Conservation (phyloP, 37 sponge, comb jelly and placozoan genomes). For the Petrosia ficiformis region DNA sequence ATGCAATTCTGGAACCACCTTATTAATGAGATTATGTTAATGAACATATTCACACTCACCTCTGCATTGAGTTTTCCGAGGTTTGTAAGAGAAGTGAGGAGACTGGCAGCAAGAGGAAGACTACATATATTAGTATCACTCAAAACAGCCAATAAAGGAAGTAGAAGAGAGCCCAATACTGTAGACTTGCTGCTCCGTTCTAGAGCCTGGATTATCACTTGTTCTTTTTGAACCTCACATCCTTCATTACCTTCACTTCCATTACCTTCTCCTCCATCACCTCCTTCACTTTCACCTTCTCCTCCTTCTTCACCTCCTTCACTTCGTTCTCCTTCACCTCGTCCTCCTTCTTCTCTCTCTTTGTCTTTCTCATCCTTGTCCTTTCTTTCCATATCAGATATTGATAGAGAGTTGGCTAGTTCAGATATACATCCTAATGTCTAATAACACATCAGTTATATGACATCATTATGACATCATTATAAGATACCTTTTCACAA, state of each 20-base stretch:
- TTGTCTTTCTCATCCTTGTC: too few species aligned
- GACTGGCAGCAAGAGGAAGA: constrained; percentile 33
- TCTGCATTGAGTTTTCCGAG: constrained; percentile 44
- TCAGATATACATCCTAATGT: too few species aligned
- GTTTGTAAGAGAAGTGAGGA: constrained; percentile 20
- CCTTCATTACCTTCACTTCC: not conserved
- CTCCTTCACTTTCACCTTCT: not conserved
- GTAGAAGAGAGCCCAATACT: constrained; percentile 40
- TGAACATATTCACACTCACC: constrained; percentile 30
- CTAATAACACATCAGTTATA: too few species aligned
- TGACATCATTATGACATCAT: too few species aligned
- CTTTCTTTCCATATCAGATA: too few species aligned
- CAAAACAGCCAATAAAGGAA: constrained; percentile 37
- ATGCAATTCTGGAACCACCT: too few species aligned
- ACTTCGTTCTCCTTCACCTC: too few species aligned
- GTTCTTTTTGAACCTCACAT: not conserved
- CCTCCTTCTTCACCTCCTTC: not conserved
- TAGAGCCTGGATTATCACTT: too few species aligned
- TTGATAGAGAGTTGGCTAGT: too few species aligned
- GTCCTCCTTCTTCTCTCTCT: too few species aligned
- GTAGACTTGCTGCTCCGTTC: constrained; percentile 26
- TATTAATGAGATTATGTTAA: too few species aligned
- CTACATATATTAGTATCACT: constrained; percentile 26
- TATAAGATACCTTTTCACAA: not conserved
- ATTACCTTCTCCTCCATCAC: not conserved